Evolutionary conservation across 2,113 vertebrate genomes (phyloP), one percentile per base, ranked within the genome.

Genomic region (Larimichthys polyactis): DNA sequence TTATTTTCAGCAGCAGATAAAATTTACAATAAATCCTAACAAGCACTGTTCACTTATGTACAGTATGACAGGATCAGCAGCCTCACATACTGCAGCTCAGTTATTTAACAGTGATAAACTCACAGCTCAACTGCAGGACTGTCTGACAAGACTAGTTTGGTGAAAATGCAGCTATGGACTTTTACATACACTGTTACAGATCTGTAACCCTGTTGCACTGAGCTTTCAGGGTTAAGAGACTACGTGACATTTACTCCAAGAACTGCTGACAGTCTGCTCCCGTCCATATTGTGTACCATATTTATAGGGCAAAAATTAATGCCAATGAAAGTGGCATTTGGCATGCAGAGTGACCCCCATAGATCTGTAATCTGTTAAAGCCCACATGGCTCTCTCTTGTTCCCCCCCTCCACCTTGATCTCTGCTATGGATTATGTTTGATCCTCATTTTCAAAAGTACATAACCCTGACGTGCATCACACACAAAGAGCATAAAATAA

Each of bases 281-380:
- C 68, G 82, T 62, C 79, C 82, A 86, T 87, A 90, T 72, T 84
- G 81, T 79, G 75, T 75, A 67, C 81, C 78, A 85, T 86, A 84
- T 87, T 86, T 80, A 43, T 78, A 72, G 32, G 58, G 44, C 75
- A 82, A 90, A 87, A 87, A 86, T 86, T 68, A 65, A 84, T 76
- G 55, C 59, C 55, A 75, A 44, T 84, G 69, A 78, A 83, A 81
- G 82, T 66, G 75, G 58, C 63, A 87, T 84, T 85, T 87, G 55
- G 63, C 86, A 85, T 52, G 12, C 48, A 77, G 29, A 75, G 59
- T 7, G 55, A 78, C 77, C 71, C 84, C 76, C 22, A 3, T 16
- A 46, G 69, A 57, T 15, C n/a, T 83, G 63, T 85, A 87, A 85
- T 81, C 83, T 80, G 22, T 20, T 65, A 69, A 54, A 78, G 36